Percentiles rank a stretch among this genome's conserved stretches.
phyloP scores from a whole-genome alignment of 2,113 vertebrate genomes.

The Globicephala melas region DNA sequence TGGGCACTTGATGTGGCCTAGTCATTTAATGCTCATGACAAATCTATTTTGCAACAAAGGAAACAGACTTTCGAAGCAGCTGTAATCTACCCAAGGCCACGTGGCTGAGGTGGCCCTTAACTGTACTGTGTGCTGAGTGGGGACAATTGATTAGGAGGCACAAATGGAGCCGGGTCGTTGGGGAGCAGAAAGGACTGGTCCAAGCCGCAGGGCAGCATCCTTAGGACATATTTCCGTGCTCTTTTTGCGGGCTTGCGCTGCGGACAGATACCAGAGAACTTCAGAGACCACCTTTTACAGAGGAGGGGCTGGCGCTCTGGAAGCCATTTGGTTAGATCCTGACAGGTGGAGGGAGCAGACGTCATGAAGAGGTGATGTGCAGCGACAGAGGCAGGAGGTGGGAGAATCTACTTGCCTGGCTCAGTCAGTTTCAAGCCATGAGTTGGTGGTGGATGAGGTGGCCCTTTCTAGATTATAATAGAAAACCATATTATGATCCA shows the following conservation, averaged over 20 bases:
- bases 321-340: background rate
- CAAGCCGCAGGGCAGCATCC: background rate
- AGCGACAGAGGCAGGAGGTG: background rate
- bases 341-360: background rate
- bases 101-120: background rate
- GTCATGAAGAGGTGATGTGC: background rate
- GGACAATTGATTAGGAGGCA: background rate
- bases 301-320: background rate
- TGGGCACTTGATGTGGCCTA: background rate
- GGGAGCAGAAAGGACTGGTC: background rate
- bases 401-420: background rate
- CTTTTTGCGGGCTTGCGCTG: background rate
- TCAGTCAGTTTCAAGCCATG: background rate
- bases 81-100: background rate
- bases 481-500: background rate
- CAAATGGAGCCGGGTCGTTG: fast-evolving
- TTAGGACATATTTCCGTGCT: background rate
- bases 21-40: background rate
- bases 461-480: background rate
- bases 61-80: background rate
- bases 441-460: background rate
- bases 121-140: background rate
- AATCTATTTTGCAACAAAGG: background rate
- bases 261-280: background rate
- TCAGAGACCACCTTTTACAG: background rate